Base-by-base conservation (phyloP, 2,113 vertebrate genomes). In the Spermophilus dauricus region DNA sequence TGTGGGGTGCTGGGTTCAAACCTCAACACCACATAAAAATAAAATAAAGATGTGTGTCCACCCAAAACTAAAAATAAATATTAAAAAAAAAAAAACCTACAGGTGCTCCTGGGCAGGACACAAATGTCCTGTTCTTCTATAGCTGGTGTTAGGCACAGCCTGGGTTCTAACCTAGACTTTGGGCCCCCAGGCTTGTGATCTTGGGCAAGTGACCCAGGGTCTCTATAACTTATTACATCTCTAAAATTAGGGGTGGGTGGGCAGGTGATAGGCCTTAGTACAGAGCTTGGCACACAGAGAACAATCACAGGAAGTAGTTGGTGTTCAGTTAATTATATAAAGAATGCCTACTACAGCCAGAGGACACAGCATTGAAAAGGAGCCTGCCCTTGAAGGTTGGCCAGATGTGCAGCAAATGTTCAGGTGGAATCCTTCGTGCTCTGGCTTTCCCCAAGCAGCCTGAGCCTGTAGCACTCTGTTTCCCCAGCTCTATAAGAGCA, bases 81-180 rank as follows among this genome's bases (percentile, higher is more conserved):
- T 45, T 45, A 45, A 45, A 45, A 45, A 45, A 45, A 42, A 45
- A 45, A 28, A 63, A 14, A 34, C 0, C 61, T 48, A 37, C 17
- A 11, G 24, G 18, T 9, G 3, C 5, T 61, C 42, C 70, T n/a
- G 61, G 20, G 18, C 0, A 10, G 34, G 8, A 30, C 1, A 9
- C n/a, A 24, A 8, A 22, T 39, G 56, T 22, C 28, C 65, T 61
- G 2, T 53, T 72, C 67, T 24, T 39, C 63, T 78, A 28, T 2
- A 69, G 32, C 13, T 28, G 8, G 26, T 22, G 4, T 34, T 61
- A 39, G 26, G 53, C 30, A 77, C 30, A 61, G 22, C 16, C 8
- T 20, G 10, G 16, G 28, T n/a, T 61, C 3, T 32, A 58, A 65
- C 22, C 22, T 75, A 86, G 75, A 93, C 22, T 45, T 30, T 48